Evolutionary conservation across 2,113 vertebrate genomes (phyloP), one percentile per base, ranked within the genome.

Genomic region (Montifringilla adamsi): DNA sequence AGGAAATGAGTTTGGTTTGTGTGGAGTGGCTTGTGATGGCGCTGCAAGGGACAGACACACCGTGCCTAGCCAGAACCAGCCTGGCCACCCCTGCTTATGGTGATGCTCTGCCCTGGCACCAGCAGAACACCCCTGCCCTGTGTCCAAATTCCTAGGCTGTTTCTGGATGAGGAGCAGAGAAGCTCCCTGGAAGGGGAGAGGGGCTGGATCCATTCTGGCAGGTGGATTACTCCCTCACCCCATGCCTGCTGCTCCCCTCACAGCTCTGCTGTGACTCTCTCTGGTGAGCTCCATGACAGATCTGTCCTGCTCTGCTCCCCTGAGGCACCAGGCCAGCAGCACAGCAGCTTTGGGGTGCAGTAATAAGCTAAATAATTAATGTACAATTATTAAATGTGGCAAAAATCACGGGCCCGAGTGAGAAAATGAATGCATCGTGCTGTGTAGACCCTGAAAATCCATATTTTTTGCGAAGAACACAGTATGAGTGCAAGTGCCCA

Each of bases 51-150:
- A 47, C 10, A 26, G 20, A 26, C 1, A 2, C 39, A 2, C 58
- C 0, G 0, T 60, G 77, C 56, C 28, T 43, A 27, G 43, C 39
- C 7, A 1, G 47, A 77, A 33, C 18, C 55, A n/a, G 31, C 63
- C 20, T 9, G 39, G 19, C 39, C 9, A 1, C 24, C 18, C 16
- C 0, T 0, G 17, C 35, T 55, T 14, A 6, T 0, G 0, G 21
- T 2, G 3, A 19, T 6, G 4, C 13, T 72, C 47, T 63, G 44
- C 20, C 13, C 20, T 22, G 16, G 28, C 31, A 50, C 22, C n/a
- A 27, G 37, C 4, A 28, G 10, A 6, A 1, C n/a, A 7, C 6
- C 15, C 21, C 37, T 9, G 3, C 21, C 28, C 24, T 1, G 0
- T 26, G 49, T 12, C 33, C 55, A 55, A 18, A 77, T 13, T 31